Evolutionary conservation across 35 echinoderm and acorn worm genomes (phyloP), one percentile per base, ranked within the genome.

Genomic region (Stichopus chloronotus): DNA sequence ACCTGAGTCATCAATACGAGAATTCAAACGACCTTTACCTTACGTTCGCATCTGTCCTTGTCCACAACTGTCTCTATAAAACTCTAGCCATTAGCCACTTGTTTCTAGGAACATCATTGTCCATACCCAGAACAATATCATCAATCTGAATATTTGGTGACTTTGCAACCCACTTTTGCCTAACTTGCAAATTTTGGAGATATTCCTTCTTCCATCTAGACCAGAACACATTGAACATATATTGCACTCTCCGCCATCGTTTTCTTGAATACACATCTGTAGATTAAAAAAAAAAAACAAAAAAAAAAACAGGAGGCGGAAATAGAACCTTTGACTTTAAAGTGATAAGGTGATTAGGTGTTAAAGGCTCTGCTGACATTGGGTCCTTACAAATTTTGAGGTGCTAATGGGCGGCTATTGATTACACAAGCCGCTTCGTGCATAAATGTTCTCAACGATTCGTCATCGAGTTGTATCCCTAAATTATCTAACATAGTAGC

Each of bases 301-400:
- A n/a, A 1, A 23, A 91, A 24, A 25, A 4, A 57, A 74, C 76
- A 7, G 90, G 77, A 81, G 90, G 90, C 24, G 78, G 56, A 54
- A 92, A 53, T 8, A 92, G 13, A 19, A 91, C 43, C 17, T 91
- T 78, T 21, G 68, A 91, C 53, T 91, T 91, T 56, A 91, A n/a
- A 57, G 89, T 91, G 9, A 92, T 19, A 5, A 92, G n/a, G 57
- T 92, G 90, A 78, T 92, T 92, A 25, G 90, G 90, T 14, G 90
- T 84, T 84, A 84, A 8, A 4, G 52, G 90, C 57, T 79, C 72
- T n/a, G 17, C 7, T 57, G 56, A 12, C 0, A 54, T 81, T 4
- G 90, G 72, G 24, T 91, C 89, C n/a, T 3, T 81, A 81, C 78
- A 81, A 1, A 81, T 23, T 91, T 0, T 78, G 14, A 63, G 60